Conservation (phyloP, 2,888 invertebrate species). For the Branchipolynoe longqiensis region DNA sequence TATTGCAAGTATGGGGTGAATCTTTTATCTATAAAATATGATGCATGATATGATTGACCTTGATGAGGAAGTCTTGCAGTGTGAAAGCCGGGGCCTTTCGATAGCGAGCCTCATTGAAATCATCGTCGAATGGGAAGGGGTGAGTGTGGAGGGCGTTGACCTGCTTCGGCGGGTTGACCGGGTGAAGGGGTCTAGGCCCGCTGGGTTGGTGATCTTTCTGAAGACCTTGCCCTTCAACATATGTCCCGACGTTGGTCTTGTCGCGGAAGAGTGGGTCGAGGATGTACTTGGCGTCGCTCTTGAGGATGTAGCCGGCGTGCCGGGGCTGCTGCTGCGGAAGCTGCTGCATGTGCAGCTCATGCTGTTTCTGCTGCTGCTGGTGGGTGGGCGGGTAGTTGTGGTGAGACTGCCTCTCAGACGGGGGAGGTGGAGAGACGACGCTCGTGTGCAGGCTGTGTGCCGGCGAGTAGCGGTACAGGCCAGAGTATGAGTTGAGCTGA, state of each 20-base stretch:
- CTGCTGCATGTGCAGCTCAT: background rate
- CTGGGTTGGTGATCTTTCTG: slow-evolving; percentile 75
- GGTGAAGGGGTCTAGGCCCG: slow-evolving; percentile 77
- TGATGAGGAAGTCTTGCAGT: slow-evolving; percentile 76
- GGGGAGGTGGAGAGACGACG: slow-evolving; percentile 58
- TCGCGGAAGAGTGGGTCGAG: slow-evolving; percentile 43
- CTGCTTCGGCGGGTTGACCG: slow-evolving; percentile 71
- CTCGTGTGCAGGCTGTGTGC: slow-evolving; percentile 50
- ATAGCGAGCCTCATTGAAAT: background rate
- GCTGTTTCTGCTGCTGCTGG: background rate
- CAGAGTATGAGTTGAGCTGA: slow-evolving; percentile 31
- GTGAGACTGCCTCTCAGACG: slow-evolving; percentile 52
- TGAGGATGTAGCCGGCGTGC: background rate
- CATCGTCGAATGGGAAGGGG: slow-evolving; percentile 66
- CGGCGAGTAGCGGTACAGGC: slow-evolving; percentile 34
- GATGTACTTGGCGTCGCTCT: slow-evolving; percentile 49
- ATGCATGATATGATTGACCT: too few species aligned
- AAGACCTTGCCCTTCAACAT: slow-evolving; percentile 76
- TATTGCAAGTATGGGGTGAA: too few species aligned
- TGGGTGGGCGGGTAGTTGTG: background rate
- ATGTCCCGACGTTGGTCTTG: slow-evolving; percentile 63
- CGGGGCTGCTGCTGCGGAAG: background rate
- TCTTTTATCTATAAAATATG: too few species aligned
- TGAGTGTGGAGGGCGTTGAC: slow-evolving; percentile 68
- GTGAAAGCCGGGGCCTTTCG: slow-evolving; percentile 74